phyloP scores from a whole-genome alignment of 2,888 invertebrate genomes.

The Ormyrus rosae region DNA sequence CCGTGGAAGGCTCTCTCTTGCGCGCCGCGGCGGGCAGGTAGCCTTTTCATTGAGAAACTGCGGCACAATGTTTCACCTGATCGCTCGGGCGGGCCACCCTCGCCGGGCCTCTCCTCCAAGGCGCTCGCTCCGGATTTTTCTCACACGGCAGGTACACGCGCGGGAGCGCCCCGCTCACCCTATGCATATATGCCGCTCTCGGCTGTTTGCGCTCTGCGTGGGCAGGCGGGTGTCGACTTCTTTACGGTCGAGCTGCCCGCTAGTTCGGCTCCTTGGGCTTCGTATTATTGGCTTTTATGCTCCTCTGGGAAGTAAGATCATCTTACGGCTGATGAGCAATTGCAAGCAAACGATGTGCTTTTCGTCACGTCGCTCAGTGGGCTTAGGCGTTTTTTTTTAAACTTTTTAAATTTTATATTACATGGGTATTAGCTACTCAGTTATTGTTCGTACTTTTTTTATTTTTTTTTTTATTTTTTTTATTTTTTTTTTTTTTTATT shows the following conservation, averaged over 20 bases:
- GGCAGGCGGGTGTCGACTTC: slow-evolving; percentile 1
- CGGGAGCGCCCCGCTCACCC: background rate
- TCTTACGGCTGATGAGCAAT: too few species aligned
- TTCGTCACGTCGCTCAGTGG: too few species aligned
- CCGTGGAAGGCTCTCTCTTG: slow-evolving; percentile 11
- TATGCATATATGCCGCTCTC: background rate
- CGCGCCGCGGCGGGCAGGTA: too few species aligned
- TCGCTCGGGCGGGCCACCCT: slow-evolving; percentile 63
- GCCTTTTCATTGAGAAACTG: too few species aligned
- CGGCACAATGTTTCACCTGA: slow-evolving; percentile 70
- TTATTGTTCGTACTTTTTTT: too few species aligned
- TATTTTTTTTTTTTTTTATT: background rate
- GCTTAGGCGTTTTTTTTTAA: too few species aligned
- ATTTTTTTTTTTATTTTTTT: too few species aligned
- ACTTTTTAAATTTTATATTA: too few species aligned
- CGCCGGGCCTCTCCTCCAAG: slow-evolving; percentile 63
- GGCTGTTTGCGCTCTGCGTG: background rate
- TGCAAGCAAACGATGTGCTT: too few species aligned
- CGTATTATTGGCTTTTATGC: background rate
- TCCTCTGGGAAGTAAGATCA: background rate
- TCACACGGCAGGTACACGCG: slow-evolving; percentile 43
- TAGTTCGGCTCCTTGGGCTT: slow-evolving; percentile 4
- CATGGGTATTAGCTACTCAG: too few species aligned
- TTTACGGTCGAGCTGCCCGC: slow-evolving; percentile 12
- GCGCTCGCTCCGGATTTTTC: slow-evolving; percentile 32